Percentiles rank a stretch among this genome's conserved stretches.
These are phyloP conservation scores for Diglossa cyanea DNA, from an alignment of 2,797 vertebrate species.

Conservation along the genomic window DNA sequence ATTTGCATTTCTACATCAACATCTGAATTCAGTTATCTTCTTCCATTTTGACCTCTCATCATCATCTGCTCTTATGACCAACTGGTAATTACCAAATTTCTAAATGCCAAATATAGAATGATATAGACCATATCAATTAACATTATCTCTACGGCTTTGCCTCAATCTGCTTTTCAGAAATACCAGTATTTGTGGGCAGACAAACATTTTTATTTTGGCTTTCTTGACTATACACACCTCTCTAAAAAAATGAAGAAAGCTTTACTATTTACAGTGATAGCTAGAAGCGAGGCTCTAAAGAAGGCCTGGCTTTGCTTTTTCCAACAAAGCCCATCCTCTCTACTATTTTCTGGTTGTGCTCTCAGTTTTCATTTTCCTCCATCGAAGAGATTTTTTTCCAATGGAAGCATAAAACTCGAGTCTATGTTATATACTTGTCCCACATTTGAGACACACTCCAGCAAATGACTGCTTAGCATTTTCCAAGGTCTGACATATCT, in stretches of 20 bases:
- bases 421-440: background rate
- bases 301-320: background rate
- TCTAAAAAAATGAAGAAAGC: background rate
- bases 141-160: accelerated
- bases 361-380: background rate
- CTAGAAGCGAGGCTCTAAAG: background rate
- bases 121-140: background rate
- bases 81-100: background rate
- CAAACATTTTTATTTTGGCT: background rate
- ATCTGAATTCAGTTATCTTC: background rate
- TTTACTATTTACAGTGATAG: background rate
- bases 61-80: background rate
- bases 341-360: background rate
- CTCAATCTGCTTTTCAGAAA: background rate
- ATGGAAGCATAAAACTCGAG: background rate
- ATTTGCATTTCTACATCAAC: background rate
- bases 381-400: background rate
- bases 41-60: background rate
- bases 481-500: background rate
- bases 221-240: background rate
- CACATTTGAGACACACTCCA: background rate
- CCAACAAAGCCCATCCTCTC: background rate
- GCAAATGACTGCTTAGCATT: background rate
- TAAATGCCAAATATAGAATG: background rate
- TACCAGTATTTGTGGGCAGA: background rate